Evolutionary conservation across 2,888 invertebrate species (phyloP), one percentile per base, ranked within the genome.

Genomic region (Brachynemurus nebulosus): DNA sequence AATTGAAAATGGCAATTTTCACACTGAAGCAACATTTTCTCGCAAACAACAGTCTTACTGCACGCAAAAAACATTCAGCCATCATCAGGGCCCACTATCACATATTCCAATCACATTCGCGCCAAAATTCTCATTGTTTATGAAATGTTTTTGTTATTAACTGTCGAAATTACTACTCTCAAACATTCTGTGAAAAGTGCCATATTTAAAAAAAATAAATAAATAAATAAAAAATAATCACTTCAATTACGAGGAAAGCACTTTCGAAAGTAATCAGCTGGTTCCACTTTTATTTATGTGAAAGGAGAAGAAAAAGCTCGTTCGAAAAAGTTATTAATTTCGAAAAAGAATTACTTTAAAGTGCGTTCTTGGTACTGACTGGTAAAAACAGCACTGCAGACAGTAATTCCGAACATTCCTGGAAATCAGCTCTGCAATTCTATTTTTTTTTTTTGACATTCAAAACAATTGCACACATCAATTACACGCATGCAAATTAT

Each of bases 401-500:
- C n/a, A 12, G n/a, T 4, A 30, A n/a, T 30, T 30, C n/a, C n/a
- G n/a, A n/a, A n/a, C n/a, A n/a, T n/a, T n/a, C n/a, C n/a, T n/a
- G n/a, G n/a, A n/a, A n/a, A n/a, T n/a, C n/a, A n/a, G n/a, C n/a
- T n/a, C 30, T 30, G 30, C 30, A 30, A 30, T 12, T 12, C 11
- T 30, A 30, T 30, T 30, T 30, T 30, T 30, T n/a, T n/a, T n/a
- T n/a, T n/a, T n/a, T n/a, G n/a, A n/a, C n/a, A n/a, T n/a, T n/a
- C n/a, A n/a, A n/a, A n/a, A n/a, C 30, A 30, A 12, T 30, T 6
- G 14, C 14, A 12, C 30, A 6, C n/a, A 2, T n/a, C 36, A 12
- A 11, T 36, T 17, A 36, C 17, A 36, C 40, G 23, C 40, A 40
- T 40, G 40, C 40, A 27, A 40, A 20, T 25, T 17, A 23, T 17